Evolutionary conservation across 2,888 invertebrate species (phyloP).

Genomic region (Cataglyphis albicans): DNA sequence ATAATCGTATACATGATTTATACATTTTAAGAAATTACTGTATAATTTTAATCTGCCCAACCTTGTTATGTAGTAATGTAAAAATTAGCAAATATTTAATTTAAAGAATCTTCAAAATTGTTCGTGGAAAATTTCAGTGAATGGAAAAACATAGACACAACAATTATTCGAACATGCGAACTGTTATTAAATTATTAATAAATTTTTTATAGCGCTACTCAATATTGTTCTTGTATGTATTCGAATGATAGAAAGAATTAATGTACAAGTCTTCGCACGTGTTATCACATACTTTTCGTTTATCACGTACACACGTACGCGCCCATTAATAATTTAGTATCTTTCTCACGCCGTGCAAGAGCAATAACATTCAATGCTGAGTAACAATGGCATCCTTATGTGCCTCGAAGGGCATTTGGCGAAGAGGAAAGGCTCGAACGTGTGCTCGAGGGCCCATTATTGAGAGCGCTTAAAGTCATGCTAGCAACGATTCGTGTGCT

Average conservation of each 20-base stretch:
- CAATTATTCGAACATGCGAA: neutral
- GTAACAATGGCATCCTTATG: conserved; percentile 38
- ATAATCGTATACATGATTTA: neutral
- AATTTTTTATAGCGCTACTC: neutral
- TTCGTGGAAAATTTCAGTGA: neutral
- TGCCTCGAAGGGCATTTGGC: conserved; percentile 44
- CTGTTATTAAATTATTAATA: neutral
- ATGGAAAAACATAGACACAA: neutral
- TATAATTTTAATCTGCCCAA: neutral
- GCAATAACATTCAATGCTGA: conserved; percentile 46
- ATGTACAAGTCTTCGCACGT: neutral
- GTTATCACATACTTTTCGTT: neutral
- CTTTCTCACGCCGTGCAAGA: conserved; percentile 18
- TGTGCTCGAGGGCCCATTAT: conserved; percentile 61
- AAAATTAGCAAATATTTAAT: neutral
- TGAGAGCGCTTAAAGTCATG: conserved; percentile 69
- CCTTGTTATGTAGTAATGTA: neutral
- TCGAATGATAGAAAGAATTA: neutral
- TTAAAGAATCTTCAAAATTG: neutral
- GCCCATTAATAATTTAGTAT: conserved; percentile 32
- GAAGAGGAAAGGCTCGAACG: conserved; percentile 61
- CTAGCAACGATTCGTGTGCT: conserved; percentile 69
- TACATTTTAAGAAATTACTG: neutral
- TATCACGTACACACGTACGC: neutral
- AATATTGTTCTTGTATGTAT: neutral